A percentile compares a stretch with the other conserved stretches of the same genome.
Conservation (phyloP, 1,140 invertebrate genomes). For the Mamestra configurata region DNA sequence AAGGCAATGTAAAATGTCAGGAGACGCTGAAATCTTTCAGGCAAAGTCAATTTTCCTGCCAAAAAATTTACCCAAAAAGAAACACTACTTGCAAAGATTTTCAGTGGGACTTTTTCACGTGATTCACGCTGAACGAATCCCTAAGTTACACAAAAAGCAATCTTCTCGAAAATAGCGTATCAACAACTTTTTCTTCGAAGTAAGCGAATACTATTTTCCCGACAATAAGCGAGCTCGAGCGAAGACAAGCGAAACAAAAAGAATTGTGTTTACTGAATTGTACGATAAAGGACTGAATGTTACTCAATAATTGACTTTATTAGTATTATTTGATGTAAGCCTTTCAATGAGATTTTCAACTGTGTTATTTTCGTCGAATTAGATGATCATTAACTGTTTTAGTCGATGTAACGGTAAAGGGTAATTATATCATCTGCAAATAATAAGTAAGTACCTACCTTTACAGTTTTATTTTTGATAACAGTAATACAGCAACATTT, state of each 20-base stretch:
- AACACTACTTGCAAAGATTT: slow-evolving; percentile 2
- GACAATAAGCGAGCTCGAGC: slow-evolving; percentile 13
- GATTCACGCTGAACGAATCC: slow-evolving; percentile 32
- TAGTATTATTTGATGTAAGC: not conserved
- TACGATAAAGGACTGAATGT: slow-evolving; percentile 2
- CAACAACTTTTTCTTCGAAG: slow-evolving; percentile 37
- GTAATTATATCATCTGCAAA: too few species aligned
- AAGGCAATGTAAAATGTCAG: not conserved
- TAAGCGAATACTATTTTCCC: slow-evolving; percentile 32
- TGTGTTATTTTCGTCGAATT: too few species aligned
- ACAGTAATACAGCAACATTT: too few species aligned
- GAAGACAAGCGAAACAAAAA: slow-evolving; percentile 38
- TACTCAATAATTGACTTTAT: slow-evolving; percentile 11
- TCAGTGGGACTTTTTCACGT: slow-evolving; percentile 4
- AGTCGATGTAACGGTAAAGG: too few species aligned
- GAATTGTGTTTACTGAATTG: slow-evolving; percentile 25
- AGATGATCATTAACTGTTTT: too few species aligned
- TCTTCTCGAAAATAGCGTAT: slow-evolving; percentile 24
- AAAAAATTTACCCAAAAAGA: not conserved
- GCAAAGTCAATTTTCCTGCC: not conserved
- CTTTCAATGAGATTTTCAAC: too few species aligned
- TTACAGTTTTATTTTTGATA: too few species aligned
- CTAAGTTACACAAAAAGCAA: slow-evolving; percentile 43
- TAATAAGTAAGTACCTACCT: too few species aligned
- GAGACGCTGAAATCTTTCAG: not conserved